Percentiles rank a stretch among this genome's conserved stretches.
Conservation (phyloP, 2,797 vertebrate species). For the Gorsachius magnificus region DNA sequence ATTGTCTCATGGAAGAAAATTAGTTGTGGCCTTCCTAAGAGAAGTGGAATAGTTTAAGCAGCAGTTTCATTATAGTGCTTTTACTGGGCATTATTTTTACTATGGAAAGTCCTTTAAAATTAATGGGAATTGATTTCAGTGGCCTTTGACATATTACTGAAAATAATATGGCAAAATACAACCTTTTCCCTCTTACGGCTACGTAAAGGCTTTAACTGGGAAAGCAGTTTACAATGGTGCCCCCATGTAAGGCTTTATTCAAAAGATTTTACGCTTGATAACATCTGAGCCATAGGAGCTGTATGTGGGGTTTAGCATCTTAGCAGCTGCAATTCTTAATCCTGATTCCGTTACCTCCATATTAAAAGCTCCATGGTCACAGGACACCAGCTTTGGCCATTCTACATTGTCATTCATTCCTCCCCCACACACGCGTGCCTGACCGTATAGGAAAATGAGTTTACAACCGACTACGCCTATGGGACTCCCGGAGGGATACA, state of each 20-base stretch:
- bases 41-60: slow-evolving; percentile 39
- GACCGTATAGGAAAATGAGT: slow-evolving; percentile 42
- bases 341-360: slow-evolving; percentile 73
- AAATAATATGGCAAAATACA: slow-evolving; percentile 65
- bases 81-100: slow-evolving; percentile 67
- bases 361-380: slow-evolving; percentile 66
- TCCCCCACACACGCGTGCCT: slow-evolving; percentile 28
- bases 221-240: slow-evolving; percentile 69
- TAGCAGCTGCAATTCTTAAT: slow-evolving; percentile 72
- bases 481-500: slow-evolving; percentile 20
- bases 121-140: slow-evolving; percentile 72
- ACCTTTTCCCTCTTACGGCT: slow-evolving; percentile 54
- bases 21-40: slow-evolving; percentile 21
- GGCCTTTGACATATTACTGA: slow-evolving; percentile 71
- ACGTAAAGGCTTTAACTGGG: slow-evolving; percentile 67
- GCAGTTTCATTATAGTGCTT: slow-evolving; percentile 54
- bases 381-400: slow-evolving; percentile 43
- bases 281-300: slow-evolving; percentile 65
- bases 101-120: slow-evolving; percentile 65
- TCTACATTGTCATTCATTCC: slow-evolving; percentile 62
- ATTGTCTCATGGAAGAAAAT: neutral
- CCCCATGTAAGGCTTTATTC: slow-evolving; percentile 69
- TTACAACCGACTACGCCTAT: neutral
- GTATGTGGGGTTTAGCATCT: slow-evolving; percentile 69
- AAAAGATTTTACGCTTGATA: slow-evolving; percentile 70